Conservation (phyloP, 2,888 invertebrate genomes). For the Ariolimax columbianus region DNA sequence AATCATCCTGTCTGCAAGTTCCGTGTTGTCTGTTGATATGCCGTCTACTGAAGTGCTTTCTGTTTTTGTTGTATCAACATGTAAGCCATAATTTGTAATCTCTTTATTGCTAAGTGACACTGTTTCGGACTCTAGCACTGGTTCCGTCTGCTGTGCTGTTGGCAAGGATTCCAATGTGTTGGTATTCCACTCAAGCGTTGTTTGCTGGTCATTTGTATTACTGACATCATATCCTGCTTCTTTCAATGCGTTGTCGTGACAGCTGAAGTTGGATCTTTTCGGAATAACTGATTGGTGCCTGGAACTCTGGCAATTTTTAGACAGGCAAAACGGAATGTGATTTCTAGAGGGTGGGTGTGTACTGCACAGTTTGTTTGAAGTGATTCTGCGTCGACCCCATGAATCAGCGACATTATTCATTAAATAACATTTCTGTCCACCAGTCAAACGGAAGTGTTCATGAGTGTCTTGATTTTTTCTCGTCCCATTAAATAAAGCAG, state of each 20-base stretch:
- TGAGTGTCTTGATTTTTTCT: no score
- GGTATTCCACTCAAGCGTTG: not conserved
- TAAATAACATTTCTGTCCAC: no score
- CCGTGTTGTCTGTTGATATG: not conserved
- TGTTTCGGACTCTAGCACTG: not conserved
- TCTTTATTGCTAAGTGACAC: not conserved
- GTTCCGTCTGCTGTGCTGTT: not conserved
- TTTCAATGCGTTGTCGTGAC: slow-evolving; percentile 66
- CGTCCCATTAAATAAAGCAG: no score
- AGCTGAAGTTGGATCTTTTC: slow-evolving; percentile 65
- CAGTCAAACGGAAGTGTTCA: no score
- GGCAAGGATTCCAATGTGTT: not conserved
- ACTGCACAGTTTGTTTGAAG: no score
- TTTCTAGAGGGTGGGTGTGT: no score
- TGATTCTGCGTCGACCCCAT: no score
- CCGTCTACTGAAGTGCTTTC: not conserved
- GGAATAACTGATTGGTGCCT: no score
- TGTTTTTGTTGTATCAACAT: not conserved
- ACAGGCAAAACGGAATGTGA: not conserved
- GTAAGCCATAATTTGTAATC: not conserved
- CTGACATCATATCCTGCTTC: slow-evolving; percentile 63
- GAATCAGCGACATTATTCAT: no score
- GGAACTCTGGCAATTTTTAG: no score
- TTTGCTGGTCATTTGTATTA: not conserved
- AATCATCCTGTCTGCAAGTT: not conserved